These are phyloP conservation scores for Pipistrellus pygmaeus DNA, from an alignment of 2,797 vertebrate genomes.

Conservation along the genomic window DNA sequence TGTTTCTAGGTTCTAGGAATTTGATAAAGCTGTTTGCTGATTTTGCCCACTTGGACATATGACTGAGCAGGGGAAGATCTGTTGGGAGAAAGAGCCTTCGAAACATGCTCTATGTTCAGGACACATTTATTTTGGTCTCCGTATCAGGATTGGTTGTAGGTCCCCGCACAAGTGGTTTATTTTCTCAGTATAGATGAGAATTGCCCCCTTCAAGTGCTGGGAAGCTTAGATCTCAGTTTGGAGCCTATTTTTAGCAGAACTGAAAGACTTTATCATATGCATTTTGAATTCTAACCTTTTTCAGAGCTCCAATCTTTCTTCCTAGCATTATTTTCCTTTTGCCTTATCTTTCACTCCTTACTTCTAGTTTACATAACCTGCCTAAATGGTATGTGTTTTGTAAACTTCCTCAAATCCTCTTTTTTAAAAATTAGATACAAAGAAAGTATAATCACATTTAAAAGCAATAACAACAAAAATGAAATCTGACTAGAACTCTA, in stretches of 20 bases:
- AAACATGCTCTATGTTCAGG: background rate
- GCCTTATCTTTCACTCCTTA: conserved; percentile 7
- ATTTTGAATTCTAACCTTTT: background rate
- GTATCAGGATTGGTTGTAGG: background rate
- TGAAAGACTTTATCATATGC: background rate
- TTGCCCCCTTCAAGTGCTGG: background rate
- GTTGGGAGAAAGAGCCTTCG: background rate
- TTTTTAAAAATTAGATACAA: no score
- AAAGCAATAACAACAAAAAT: background rate
- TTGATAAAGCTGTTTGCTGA: background rate
- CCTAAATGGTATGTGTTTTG: background rate
- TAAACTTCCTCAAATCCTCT: conserved; percentile 51
- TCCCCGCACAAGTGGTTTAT: background rate
- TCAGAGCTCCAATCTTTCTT: background rate
- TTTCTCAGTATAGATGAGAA: background rate
- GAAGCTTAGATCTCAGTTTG: background rate
- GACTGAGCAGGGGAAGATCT: background rate
- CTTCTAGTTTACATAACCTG: background rate
- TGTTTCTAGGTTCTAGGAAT: background rate
- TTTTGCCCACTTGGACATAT: conserved; percentile 21
- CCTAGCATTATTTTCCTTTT: background rate
- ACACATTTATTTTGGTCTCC: background rate
- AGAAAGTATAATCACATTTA: background rate
- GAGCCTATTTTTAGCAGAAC: background rate
- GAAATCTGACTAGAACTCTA: conserved; percentile 41